These are phyloP conservation scores for Standfussiana lucernea DNA, from an alignment of 2,888 invertebrate genomes.

Conservation along the genomic window DNA sequence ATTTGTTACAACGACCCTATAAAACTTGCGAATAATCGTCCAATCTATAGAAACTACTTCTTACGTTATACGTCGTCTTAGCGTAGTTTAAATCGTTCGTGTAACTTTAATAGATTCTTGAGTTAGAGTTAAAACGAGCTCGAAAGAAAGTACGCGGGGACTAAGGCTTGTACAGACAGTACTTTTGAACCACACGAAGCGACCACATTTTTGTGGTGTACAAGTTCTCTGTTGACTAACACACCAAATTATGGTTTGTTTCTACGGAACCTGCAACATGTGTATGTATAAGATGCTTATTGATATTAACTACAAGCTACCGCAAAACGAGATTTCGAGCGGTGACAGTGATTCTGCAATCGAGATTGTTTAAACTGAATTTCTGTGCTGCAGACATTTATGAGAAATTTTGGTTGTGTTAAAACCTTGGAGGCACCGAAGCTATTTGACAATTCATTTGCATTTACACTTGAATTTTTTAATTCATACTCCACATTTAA, in stretches of 20 bases:
- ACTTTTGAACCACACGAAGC: not conserved
- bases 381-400: not conserved
- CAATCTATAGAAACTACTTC: constrained; percentile 62
- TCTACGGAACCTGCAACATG: not conserved
- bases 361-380: not conserved
- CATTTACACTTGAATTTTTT: not conserved
- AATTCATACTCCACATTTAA: not conserved
- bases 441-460: not conserved
- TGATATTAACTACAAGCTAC: not conserved
- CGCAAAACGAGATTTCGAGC: not conserved
- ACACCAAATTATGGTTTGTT: not conserved
- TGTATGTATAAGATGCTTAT: not conserved
- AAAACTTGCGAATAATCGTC: constrained; percentile 45
- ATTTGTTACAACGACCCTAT: constrained; percentile 46
- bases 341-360: not conserved
- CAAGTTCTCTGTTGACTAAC: not conserved
- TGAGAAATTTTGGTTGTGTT: no score
- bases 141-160: constrained; percentile 39
- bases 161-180: constrained; percentile 10
- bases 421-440: not conserved
- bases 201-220: constrained; percentile 11
- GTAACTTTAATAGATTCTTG: constrained; percentile 70
- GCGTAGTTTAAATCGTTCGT: constrained; percentile 65
- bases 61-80: constrained; percentile 57
- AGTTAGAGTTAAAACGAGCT: constrained; percentile 60